These are phyloP conservation scores for Scaptomyza tumidula DNA, from an alignment of 2,888 invertebrate species.

Conservation along the genomic window DNA sequence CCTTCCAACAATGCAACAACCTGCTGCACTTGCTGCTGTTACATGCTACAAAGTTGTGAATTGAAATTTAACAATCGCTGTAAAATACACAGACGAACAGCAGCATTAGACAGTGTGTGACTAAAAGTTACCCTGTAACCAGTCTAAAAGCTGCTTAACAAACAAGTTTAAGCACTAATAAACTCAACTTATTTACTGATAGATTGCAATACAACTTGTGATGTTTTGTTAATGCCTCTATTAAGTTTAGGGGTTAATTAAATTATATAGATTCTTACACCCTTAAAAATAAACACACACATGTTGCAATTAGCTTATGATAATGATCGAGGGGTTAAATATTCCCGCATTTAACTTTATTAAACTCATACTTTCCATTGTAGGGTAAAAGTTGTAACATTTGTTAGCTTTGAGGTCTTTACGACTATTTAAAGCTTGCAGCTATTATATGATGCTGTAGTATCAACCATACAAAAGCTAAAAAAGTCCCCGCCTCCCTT, in stretches of 20 bases:
- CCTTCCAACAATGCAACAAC: slow-evolving; percentile 70
- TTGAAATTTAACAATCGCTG: slow-evolving; percentile 68
- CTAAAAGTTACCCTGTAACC: slow-evolving; percentile 12
- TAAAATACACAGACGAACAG: slow-evolving; percentile 21
- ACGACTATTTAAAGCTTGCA: slow-evolving; percentile 47
- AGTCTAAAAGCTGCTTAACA: neutral
- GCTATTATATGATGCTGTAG: slow-evolving; percentile 19
- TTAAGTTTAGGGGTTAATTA: neutral
- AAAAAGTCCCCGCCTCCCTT: neutral
- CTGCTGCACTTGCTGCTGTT: slow-evolving; percentile 58
- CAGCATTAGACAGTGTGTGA: neutral
- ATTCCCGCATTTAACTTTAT: neutral
- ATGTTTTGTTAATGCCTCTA: neutral
- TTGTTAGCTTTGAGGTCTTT: slow-evolving; percentile 28
- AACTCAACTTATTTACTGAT: too few species aligned
- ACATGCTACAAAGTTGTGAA: slow-evolving; percentile 72
- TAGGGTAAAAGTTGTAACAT: slow-evolving; percentile 21
- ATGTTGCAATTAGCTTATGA: neutral
- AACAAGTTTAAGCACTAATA: too few species aligned
- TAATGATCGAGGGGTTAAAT: neutral
- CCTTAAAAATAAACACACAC: neutral
- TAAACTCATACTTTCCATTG: neutral
- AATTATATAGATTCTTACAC: neutral
- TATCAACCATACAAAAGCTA: slow-evolving; percentile 25
- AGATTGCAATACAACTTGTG: too few species aligned